phyloP scores from a whole-genome alignment of 2,113 vertebrate species.

The Desmodus rotundus region DNA sequence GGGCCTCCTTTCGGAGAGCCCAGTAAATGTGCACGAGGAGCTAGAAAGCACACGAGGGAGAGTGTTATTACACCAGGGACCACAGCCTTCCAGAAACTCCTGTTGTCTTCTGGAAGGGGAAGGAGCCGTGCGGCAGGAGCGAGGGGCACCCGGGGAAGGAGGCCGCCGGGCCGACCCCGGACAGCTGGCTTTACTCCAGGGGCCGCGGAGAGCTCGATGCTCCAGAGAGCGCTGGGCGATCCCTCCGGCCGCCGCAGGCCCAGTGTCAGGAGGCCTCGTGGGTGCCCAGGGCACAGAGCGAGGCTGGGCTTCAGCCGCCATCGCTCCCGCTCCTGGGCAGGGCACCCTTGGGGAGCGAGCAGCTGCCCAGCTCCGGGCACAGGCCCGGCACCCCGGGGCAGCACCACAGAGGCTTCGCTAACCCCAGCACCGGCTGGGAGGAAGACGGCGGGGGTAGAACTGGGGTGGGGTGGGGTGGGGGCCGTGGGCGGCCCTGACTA shows the following conservation, averaged over 20 bases:
- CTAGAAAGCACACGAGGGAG: neutral
- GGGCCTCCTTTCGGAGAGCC: neutral
- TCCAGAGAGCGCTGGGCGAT: neutral
- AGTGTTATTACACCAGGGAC: neutral
- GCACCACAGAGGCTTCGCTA: slow-evolving; percentile 79
- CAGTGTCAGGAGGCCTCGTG: neutral
- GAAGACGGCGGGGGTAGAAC: neutral
- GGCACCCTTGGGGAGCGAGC: neutral
- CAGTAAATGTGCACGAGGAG: neutral
- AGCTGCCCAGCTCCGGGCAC: slow-evolving; percentile 72
- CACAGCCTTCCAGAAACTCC: neutral
- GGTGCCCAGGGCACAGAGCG: neutral
- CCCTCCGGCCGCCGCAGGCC: neutral
- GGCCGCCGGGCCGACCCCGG: neutral
- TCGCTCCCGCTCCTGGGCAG: neutral
- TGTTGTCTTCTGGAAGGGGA: neutral
- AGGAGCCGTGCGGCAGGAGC: neutral
- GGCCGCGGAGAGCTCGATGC: neutral
- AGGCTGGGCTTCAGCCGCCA: neutral
- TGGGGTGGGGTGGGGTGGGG: accelerated
- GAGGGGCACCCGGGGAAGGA: neutral
- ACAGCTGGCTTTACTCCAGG: neutral
- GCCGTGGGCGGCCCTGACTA: accelerated
- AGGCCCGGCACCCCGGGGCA: slow-evolving; percentile 86
- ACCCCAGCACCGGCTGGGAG: slow-evolving; percentile 64